Evolutionary conservation across 2,888 invertebrate genomes (phyloP).

Genomic region (Saturnia pavonia): DNA sequence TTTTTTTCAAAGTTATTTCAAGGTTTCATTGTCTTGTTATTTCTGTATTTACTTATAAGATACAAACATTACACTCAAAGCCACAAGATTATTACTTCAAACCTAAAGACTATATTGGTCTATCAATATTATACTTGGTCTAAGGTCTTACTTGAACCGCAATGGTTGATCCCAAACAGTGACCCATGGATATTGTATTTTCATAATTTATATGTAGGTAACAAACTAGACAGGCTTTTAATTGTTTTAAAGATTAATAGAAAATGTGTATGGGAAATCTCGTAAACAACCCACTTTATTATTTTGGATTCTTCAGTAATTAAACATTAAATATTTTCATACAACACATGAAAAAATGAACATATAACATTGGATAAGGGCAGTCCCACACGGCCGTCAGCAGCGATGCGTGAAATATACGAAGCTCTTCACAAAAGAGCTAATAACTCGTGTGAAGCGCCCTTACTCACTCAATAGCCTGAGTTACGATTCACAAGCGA

Average conservation of each 20-base stretch:
- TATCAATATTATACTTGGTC: too few species aligned
- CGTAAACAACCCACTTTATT: not conserved
- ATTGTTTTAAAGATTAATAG: too few species aligned
- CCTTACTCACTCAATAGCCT: constrained; percentile 54
- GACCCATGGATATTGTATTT: too few species aligned
- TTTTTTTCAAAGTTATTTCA: not conserved
- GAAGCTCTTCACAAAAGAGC: constrained; percentile 68
- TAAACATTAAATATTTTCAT: constrained; percentile 5
- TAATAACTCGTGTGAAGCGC: constrained; percentile 78
- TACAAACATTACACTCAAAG: not conserved
- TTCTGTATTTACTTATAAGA: not conserved
- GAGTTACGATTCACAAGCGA: constrained; percentile 28
- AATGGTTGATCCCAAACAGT: too few species aligned
- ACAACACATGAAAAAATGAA: not conserved
- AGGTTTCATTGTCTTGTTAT: not conserved
- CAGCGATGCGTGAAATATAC: constrained; percentile 69
- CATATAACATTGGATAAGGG: constrained; percentile 33
- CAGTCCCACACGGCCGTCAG: constrained; percentile 50
- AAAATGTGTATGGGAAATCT: not conserved
- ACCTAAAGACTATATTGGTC: too few species aligned
- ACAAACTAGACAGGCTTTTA: too few species aligned
- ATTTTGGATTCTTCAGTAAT: not conserved
- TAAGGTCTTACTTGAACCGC: too few species aligned
- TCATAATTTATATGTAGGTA: too few species aligned
- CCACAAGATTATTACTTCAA: not conserved